Conservation (phyloP, 1,140 invertebrate genomes). For the Polyergus mexicanus region DNA sequence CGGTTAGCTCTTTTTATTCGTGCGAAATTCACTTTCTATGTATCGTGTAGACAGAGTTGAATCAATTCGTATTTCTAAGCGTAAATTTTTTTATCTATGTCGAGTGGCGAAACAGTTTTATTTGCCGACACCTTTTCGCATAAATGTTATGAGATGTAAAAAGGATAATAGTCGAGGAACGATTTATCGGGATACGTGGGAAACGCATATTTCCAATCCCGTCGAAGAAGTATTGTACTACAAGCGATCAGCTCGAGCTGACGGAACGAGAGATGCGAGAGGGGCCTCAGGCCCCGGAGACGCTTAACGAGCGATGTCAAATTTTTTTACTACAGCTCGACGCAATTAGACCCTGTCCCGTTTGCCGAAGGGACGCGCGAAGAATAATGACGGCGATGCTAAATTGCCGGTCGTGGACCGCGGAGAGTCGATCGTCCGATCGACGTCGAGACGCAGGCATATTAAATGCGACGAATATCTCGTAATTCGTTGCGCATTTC, state of each 20-base stretch:
- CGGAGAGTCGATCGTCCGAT: slow-evolving; percentile 45
- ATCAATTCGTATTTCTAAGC: neutral
- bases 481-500: slow-evolving; percentile 7
- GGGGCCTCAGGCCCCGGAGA: slow-evolving; percentile 50
- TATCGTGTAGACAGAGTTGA: neutral
- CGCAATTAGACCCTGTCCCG: slow-evolving; percentile 77
- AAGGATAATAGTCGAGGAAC: neutral
- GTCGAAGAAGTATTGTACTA: slow-evolving; percentile 14
- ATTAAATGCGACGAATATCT: slow-evolving; percentile 27
- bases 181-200: slow-evolving; percentile 60
- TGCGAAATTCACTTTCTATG: neutral
- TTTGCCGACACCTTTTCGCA: neutral
- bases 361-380: slow-evolving; percentile 72
- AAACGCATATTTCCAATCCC: slow-evolving; percentile 51
- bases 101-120: neutral
- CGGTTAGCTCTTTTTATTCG: neutral
- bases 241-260: slow-evolving; percentile 42
- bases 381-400: slow-evolving; percentile 72
- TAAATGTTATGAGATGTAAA: slow-evolving; percentile 3
- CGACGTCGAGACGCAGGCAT: slow-evolving; percentile 8
- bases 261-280: slow-evolving; percentile 7
- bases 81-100: neutral
- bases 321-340: slow-evolving; percentile 71
- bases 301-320: slow-evolving; percentile 75
- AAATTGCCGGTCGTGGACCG: slow-evolving; percentile 68